Percentiles rank a stretch among this genome's conserved stretches.
phyloP scores from a whole-genome alignment of 2,797 vertebrate species.

The Acrossocheilus wenchowensis region DNA sequence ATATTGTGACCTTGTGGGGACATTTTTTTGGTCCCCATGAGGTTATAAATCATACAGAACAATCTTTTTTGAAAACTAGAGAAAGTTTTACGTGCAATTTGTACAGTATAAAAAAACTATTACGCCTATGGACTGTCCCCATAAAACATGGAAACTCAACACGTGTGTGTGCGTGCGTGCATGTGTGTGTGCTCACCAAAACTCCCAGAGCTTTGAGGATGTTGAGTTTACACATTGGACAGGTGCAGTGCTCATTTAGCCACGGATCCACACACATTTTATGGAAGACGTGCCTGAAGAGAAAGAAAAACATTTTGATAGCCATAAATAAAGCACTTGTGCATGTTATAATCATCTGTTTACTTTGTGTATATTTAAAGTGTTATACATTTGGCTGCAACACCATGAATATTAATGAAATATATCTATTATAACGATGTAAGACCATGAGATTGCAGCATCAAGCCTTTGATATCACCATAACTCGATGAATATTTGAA shows the following conservation, averaged over 20 bases:
- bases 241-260: conserved; percentile 97
- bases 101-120: neutral
- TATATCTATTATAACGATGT: neutral
- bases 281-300: conserved; percentile 93
- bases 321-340: neutral
- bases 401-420: neutral
- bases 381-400: neutral
- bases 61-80: neutral
- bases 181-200: conserved; percentile 80
- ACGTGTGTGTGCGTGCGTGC: neutral
- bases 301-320: neutral
- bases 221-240: conserved; percentile 98
- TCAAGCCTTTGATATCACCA: neutral
- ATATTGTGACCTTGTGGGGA: neutral
- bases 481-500: conserved; percentile 34
- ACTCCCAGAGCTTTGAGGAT: conserved; percentile 97
- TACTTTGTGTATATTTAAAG: neutral
- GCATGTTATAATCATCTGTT: neutral
- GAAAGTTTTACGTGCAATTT: neutral
- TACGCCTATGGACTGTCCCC: neutral
- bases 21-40: neutral
- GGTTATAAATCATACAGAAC: neutral
- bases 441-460: neutral
- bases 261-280: conserved; percentile 97
- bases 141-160: neutral